Percentiles rank a stretch among this genome's conserved stretches.
phyloP scores from a whole-genome alignment of 2,888 invertebrate genomes.

The Xestoiulus laeticollis region DNA sequence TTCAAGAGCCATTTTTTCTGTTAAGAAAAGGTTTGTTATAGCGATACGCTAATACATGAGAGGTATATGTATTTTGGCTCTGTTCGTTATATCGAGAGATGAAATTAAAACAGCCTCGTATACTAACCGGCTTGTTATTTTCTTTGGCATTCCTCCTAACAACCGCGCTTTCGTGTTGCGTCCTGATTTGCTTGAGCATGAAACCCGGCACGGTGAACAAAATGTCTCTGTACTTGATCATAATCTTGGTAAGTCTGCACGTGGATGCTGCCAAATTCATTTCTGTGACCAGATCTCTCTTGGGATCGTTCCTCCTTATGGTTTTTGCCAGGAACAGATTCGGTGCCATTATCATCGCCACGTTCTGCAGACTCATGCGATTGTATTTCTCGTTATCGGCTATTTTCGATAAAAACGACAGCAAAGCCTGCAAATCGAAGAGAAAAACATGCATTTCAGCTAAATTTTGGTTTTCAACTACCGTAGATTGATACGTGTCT shows the following conservation, averaged over 20 bases:
- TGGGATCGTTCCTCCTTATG: constrained; percentile 42
- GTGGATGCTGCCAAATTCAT: constrained; percentile 79
- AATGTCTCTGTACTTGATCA: constrained; percentile 79
- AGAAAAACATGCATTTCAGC: not conserved
- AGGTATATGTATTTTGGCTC: not conserved
- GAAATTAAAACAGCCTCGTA: too few relatives aligned
- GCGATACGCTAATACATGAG: too few relatives aligned
- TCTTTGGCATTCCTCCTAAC: constrained; percentile 53
- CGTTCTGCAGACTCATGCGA: constrained; percentile 91
- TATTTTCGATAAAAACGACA: constrained; percentile 80
- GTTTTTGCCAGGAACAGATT: constrained; percentile 71
- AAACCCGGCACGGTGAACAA: constrained; percentile 75
- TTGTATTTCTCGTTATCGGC: constrained; percentile 75
- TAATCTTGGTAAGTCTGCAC: constrained; percentile 83
- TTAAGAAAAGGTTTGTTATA: not conserved
- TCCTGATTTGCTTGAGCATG: constrained; percentile 54
- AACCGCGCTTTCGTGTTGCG: constrained; percentile 50
- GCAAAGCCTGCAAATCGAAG: constrained; percentile 70
- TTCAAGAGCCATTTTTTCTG: constrained; percentile 59
- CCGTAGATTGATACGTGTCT: not conserved
- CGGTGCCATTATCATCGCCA: constrained; percentile 95
- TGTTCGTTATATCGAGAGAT: too few relatives aligned
- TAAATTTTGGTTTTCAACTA: not conserved
- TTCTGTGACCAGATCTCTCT: constrained; percentile 57
- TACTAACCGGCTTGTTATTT: constrained; percentile 54